These are phyloP conservation scores for Leptogaster cylindrica DNA, from an alignment of 2,888 invertebrate genomes.

Conservation along the genomic window DNA sequence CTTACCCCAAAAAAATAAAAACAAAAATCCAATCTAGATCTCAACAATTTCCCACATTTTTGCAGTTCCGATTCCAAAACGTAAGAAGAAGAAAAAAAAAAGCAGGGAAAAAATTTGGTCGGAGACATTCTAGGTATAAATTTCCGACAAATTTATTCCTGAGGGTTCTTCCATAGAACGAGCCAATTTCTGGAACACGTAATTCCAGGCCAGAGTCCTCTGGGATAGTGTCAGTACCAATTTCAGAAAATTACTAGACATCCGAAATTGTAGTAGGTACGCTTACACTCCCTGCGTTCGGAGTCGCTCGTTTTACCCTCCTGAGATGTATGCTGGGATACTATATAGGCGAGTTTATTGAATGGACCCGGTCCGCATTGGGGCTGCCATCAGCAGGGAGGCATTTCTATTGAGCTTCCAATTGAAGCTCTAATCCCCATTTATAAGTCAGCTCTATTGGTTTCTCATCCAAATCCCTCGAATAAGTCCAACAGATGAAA, in stretches of 20 bases:
- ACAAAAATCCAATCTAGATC: slow-evolving; percentile 23
- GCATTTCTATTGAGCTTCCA: slow-evolving; percentile 20
- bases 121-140: slow-evolving; percentile 30
- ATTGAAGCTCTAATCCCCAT: slow-evolving; percentile 32
- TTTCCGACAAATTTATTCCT: slow-evolving; percentile 35
- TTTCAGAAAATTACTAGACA: slow-evolving; percentile 37
- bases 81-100: not conserved
- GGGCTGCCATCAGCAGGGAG: not conserved
- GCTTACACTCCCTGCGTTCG: slow-evolving; percentile 2
- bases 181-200: slow-evolving; percentile 31
- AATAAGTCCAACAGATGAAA: slow-evolving; percentile 10
- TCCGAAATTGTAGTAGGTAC: slow-evolving; percentile 24
- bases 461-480: slow-evolving; percentile 15
- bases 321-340: slow-evolving; percentile 5
- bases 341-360: slow-evolving; percentile 17
- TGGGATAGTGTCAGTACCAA: slow-evolving; percentile 34
- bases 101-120: slow-evolving; percentile 4
- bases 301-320: slow-evolving; percentile 4
- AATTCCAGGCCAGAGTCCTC: slow-evolving; percentile 29
- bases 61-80: slow-evolving; percentile 8
- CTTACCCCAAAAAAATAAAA: too few species aligned
- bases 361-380: slow-evolving; percentile 10
- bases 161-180: slow-evolving; percentile 13
- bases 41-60: slow-evolving; percentile 20
- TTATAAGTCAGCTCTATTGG: slow-evolving; percentile 29